Conservation (phyloP, 2,797 vertebrate species). For the Thripadectes ignobilis region DNA sequence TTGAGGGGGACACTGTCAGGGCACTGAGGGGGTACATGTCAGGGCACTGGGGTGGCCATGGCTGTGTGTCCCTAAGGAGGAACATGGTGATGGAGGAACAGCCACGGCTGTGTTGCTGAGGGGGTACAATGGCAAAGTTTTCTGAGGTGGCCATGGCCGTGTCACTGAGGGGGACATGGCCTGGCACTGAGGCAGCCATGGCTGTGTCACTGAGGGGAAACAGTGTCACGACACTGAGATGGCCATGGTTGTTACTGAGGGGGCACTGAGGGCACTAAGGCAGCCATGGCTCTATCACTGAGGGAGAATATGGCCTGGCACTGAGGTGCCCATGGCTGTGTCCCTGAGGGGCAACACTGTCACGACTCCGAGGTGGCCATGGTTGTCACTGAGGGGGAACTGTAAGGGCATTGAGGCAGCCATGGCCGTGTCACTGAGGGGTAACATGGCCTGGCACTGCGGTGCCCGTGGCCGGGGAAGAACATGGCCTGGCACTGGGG, state of each 20-base stretch:
- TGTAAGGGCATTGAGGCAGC: background rate
- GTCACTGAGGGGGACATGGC: rapidly evolving
- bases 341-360: rapidly evolving
- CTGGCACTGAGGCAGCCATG: rapidly evolving
- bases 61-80: rapidly evolving
- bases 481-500: too few relatives aligned
- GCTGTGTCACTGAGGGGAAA: too few relatives aligned
- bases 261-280: too few relatives aligned
- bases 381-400: too few relatives aligned
- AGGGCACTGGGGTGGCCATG: rapidly evolving
- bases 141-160: background rate
- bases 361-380: rapidly evolving
- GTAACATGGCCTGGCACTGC: too few relatives aligned
- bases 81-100: too few relatives aligned
- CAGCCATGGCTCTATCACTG: background rate
- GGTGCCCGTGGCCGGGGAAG: too few relatives aligned
- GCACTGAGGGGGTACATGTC: rapidly evolving
- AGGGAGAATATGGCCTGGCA: too few relatives aligned
- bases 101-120: rapidly evolving
- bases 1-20: too few relatives aligned
- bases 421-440: too few relatives aligned
- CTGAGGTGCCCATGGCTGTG: too few relatives aligned
- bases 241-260: background rate
- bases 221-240: rapidly evolving
- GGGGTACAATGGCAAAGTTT: too few relatives aligned